These are phyloP conservation scores for Phoeniculus purpureus DNA, from an alignment of 2,797 vertebrate species.

Conservation along the genomic window DNA sequence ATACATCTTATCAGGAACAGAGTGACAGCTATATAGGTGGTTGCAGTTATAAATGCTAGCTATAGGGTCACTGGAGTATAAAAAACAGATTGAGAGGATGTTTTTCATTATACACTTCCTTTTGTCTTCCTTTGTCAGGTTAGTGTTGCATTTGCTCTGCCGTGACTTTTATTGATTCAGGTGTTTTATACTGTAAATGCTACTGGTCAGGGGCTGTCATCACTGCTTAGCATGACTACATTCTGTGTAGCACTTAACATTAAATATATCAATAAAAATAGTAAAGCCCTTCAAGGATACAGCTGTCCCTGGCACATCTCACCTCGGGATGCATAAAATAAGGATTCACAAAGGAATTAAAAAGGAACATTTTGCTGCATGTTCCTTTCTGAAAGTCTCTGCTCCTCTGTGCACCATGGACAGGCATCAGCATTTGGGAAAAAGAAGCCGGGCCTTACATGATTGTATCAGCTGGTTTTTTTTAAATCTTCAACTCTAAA, in stretches of 20 bases:
- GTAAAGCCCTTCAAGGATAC: neutral
- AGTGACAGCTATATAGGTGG: slow-evolving; percentile 52
- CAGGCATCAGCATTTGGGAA: neutral
- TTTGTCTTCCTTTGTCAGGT: slow-evolving; percentile 59
- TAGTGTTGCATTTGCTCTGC: slow-evolving; percentile 39
- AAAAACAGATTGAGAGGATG: slow-evolving; percentile 44
- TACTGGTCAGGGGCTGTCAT: slow-evolving; percentile 47
- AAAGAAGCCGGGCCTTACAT: neutral
- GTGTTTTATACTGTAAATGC: slow-evolving; percentile 17
- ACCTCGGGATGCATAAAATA: slow-evolving; percentile 35
- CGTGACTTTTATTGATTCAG: slow-evolving; percentile 45
- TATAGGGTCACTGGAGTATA: slow-evolving; percentile 47
- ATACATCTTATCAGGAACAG: neutral
- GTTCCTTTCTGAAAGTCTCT: neutral
- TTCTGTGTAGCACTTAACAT: slow-evolving; percentile 15
- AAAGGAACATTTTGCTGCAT: neutral
- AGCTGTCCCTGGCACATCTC: slow-evolving; percentile 5
- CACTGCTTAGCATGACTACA: neutral
- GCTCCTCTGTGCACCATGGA: neutral
- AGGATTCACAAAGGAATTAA: neutral
- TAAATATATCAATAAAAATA: slow-evolving; percentile 41
- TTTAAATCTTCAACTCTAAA: neutral
- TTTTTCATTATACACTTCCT: slow-evolving; percentile 51
- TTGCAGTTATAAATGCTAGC: slow-evolving; percentile 45
- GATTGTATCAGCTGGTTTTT: neutral